Conservation (phyloP, 2,888 invertebrate species). For the Agrotis segetum region DNA sequence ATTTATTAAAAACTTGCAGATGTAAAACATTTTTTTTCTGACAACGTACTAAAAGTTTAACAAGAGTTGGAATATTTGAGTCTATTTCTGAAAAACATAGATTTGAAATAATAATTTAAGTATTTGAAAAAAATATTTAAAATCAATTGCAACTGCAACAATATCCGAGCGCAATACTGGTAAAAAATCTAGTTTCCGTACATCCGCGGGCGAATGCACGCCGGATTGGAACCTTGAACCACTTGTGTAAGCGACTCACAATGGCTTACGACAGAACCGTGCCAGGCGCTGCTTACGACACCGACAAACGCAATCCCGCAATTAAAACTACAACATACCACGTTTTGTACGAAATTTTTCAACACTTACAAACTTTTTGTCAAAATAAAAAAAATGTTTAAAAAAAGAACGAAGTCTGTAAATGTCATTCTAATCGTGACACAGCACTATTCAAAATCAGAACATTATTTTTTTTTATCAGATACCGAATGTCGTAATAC, state of each 20-base stretch:
- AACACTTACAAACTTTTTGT: conserved; percentile 55
- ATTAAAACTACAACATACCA: conserved; percentile 71
- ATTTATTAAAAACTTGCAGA: no score
- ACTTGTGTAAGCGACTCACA: conserved; percentile 88
- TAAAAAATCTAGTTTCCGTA: conserved; percentile 83
- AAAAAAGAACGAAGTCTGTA: conserved; percentile 3
- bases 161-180: conserved; percentile 59
- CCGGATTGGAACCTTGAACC: conserved; percentile 88
- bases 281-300: conserved; percentile 87
- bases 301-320: conserved; percentile 76
- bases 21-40: no score
- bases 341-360: conserved; percentile 54
- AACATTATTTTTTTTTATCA: conserved; percentile 42
- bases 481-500: conserved; percentile 43
- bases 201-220: conserved; percentile 89
- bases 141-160: conserved; percentile 13
- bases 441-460: conserved; percentile 13
- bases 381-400: conserved; percentile 9
- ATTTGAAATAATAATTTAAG: neutral
- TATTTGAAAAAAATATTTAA: neutral
- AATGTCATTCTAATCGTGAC: conserved; percentile 11
- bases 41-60: no score
- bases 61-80: no score
- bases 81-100: no score
- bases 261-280: conserved; percentile 88